These are phyloP conservation scores for Pollenia griseotomentosa DNA, from an alignment of 2,888 invertebrate genomes.

Conservation along the genomic window DNA sequence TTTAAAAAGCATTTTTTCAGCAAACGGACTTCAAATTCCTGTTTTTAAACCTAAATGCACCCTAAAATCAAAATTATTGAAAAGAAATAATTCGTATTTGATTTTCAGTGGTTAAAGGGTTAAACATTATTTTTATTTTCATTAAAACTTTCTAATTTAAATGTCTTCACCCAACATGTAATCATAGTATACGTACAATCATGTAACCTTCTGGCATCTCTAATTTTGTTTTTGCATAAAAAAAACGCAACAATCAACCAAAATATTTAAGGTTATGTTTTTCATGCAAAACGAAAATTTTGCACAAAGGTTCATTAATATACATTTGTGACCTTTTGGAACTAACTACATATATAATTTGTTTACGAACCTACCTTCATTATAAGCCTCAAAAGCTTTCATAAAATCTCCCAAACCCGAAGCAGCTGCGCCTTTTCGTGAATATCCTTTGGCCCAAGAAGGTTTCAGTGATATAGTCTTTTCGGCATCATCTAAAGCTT, in stretches of 20 bases:
- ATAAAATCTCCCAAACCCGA: constrained; percentile 90
- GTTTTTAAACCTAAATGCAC: too few species aligned
- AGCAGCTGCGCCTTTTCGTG: constrained; percentile 94
- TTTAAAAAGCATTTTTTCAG: too few species aligned
- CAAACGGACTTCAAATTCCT: too few species aligned
- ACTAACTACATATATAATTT: background rate
- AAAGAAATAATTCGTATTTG: too few species aligned
- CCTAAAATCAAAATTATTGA: too few species aligned
- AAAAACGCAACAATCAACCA: constrained; percentile 49
- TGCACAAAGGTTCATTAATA: constrained; percentile 22
- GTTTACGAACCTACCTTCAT: constrained; percentile 85
- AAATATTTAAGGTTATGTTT: constrained; percentile 67
- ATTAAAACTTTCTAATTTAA: too few species aligned
- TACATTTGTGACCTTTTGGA: constrained; percentile 16
- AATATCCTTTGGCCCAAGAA: constrained; percentile 95
- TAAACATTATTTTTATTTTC: too few species aligned
- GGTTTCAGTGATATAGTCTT: constrained; percentile 92
- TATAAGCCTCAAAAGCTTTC: constrained; percentile 91
- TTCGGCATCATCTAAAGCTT: constrained; percentile 93
- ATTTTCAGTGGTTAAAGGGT: too few species aligned
- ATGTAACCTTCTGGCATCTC: constrained; percentile 43
- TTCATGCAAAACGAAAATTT: constrained; percentile 28
- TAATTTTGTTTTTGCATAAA: constrained; percentile 13
- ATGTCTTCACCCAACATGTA: background rate
- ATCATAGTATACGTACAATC: background rate